phyloP scores from a whole-genome alignment of 2,888 invertebrate species.

The Agonum fuliginosum region DNA sequence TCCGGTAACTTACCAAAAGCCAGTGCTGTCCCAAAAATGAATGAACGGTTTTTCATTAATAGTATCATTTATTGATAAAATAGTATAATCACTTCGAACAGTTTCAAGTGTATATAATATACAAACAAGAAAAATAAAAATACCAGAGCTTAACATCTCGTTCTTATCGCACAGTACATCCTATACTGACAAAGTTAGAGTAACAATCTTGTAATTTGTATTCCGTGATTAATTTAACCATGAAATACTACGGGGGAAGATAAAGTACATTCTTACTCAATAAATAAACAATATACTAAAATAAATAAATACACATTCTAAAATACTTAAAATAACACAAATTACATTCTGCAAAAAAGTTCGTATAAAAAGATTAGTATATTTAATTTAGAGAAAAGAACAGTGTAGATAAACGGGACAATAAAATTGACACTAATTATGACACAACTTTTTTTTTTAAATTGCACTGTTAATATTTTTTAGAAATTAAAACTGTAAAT shows the following conservation, averaged over 20 bases:
- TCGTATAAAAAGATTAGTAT: not conserved
- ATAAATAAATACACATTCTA: slow-evolving; percentile 27
- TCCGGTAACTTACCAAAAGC: slow-evolving; percentile 70
- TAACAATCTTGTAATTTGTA: not conserved
- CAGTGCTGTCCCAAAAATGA: slow-evolving; percentile 74
- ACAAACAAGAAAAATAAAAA: slow-evolving; percentile 39
- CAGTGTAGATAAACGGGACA: too few relatives aligned
- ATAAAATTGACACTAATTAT: too few relatives aligned
- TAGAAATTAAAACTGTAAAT: too few relatives aligned
- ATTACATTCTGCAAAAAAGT: not conserved
- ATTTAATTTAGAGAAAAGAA: too few relatives aligned
- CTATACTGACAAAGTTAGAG: slow-evolving; percentile 41
- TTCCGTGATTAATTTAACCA: slow-evolving; percentile 20
- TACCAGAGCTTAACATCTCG: slow-evolving; percentile 43
- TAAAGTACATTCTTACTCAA: not conserved
- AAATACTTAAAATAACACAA: slow-evolving; percentile 6
- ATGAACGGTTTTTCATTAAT: slow-evolving; percentile 12
- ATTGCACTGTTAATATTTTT: too few relatives aligned
- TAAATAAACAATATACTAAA: slow-evolving; percentile 6
- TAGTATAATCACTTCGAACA: slow-evolving; percentile 37
- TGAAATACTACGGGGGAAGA: not conserved
- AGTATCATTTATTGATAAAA: slow-evolving; percentile 49
- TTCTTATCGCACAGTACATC: slow-evolving; percentile 8
- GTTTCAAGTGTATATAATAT: slow-evolving; percentile 57
- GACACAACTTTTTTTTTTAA: too few relatives aligned